phyloP scores from a whole-genome alignment of 2,113 vertebrate genomes.

The Eulemur macaco region DNA sequence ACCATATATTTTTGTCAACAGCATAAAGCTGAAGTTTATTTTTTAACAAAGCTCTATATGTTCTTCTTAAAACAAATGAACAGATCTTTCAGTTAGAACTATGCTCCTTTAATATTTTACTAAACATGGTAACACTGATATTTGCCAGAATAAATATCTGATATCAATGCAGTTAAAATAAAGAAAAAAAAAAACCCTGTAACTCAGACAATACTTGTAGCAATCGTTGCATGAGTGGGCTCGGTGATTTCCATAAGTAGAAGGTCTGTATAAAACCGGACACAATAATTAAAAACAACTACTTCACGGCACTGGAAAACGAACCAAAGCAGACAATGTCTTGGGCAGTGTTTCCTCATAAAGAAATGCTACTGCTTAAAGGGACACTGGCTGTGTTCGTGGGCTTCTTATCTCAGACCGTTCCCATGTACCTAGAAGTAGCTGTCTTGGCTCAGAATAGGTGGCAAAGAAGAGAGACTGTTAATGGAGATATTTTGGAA shows the following conservation, averaged over 20 bases:
- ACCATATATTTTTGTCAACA: background rate
- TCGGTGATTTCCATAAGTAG: background rate
- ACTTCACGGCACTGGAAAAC: background rate
- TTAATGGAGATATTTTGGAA: background rate
- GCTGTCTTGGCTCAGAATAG: background rate
- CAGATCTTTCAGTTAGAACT: background rate
- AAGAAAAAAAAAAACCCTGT: background rate
- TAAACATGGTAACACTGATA: background rate
- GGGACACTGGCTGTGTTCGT: background rate
- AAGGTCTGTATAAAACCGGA: background rate
- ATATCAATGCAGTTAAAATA: background rate
- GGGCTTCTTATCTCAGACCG: background rate
- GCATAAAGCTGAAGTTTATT: background rate
- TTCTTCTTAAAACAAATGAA: background rate
- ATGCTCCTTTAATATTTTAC: background rate
- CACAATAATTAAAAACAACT: background rate
- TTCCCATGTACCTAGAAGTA: background rate
- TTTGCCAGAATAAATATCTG: background rate
- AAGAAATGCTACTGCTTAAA: background rate
- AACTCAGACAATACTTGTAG: background rate
- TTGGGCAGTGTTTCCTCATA: too few relatives aligned
- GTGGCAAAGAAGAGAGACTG: background rate
- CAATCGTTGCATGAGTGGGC: background rate
- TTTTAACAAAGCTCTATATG: background rate
- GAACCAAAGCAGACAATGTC: background rate